Evolutionary conservation across 2,797 vertebrate genomes (phyloP).

Genomic region (Sparidentex hasta): DNA sequence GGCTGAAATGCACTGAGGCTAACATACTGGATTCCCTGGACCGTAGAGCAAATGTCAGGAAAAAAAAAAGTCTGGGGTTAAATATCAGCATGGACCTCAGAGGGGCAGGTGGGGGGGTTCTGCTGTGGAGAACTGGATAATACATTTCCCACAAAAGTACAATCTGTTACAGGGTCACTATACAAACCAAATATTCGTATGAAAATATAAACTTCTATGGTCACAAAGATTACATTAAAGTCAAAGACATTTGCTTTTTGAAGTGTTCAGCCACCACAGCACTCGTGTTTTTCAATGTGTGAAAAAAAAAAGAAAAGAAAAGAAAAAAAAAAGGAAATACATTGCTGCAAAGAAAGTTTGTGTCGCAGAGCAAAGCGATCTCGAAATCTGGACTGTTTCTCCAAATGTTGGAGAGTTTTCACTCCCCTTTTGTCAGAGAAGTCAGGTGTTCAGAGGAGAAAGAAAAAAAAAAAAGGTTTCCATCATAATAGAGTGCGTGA

Average conservation of each 20-base stretch:
- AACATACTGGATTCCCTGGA: conserved; percentile 87
- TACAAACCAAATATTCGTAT: conserved; percentile 92
- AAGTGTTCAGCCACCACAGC: conserved; percentile 86
- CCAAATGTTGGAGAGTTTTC: conserved; percentile 95
- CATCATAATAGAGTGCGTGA: conserved; percentile 20
- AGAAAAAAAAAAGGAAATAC: conserved; percentile 17
- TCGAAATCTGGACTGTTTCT: conserved; percentile 84
- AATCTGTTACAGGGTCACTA: conserved; percentile 88
- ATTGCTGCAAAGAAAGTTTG: conserved; percentile 83
- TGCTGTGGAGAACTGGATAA: conserved; percentile 78
- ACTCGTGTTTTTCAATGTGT: conserved; percentile 34
- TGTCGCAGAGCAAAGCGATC: conserved; percentile 70
- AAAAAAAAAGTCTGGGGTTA: conserved; percentile 70
- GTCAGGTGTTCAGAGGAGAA: conserved; percentile 19
- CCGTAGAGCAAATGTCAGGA: conserved; percentile 87
- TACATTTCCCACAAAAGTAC: conserved; percentile 84
- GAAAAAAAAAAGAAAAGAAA: conserved; percentile 19
- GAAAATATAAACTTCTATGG: conserved; percentile 97
- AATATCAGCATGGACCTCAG: conserved; percentile 47
- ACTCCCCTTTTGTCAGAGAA: conserved; percentile 89
- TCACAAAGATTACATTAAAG: conserved; percentile 89
- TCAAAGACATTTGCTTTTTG: conserved; percentile 86
- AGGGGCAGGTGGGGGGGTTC: conserved; percentile 34
- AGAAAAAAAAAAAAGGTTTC: background rate
- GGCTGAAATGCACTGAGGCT: conserved; percentile 87